These are phyloP conservation scores for Rhodinocichla rosea DNA, from an alignment of 2,113 vertebrate species.

Conservation along the genomic window DNA sequence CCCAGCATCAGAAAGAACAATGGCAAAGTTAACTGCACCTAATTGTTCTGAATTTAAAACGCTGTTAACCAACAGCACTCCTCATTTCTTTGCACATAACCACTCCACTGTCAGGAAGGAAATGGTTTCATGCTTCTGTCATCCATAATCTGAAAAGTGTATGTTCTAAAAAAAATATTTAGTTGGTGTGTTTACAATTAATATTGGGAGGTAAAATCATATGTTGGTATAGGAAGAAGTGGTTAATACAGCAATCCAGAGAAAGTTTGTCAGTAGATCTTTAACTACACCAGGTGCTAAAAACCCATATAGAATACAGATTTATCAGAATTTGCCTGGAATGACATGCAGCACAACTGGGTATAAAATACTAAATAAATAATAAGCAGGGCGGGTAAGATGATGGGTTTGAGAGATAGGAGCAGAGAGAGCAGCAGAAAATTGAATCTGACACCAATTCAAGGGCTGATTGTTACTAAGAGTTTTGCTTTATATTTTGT, in stretches of 20 bases:
- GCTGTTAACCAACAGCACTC: constrained; percentile 57
- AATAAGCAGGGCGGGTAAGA: constrained; percentile 2
- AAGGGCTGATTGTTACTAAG: neutral
- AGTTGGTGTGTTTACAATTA: neutral
- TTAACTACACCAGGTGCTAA: neutral
- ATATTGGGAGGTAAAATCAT: neutral
- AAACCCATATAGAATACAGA: neutral
- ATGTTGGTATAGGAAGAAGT: neutral
- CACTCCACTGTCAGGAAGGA: constrained; percentile 30
- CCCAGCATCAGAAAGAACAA: constrained; percentile 66
- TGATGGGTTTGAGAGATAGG: constrained; percentile 17
- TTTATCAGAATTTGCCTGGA: neutral
- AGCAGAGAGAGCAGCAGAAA: neutral
- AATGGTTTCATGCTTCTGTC: constrained; percentile 55
- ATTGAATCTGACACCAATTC: constrained; percentile 9
- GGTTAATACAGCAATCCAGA: neutral
- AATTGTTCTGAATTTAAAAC: constrained; percentile 71
- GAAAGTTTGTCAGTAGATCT: neutral
- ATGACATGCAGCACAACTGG: neutral
- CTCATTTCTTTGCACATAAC: constrained; percentile 60
- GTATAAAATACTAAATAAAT: constrained; percentile 36
- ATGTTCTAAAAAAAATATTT: neutral
- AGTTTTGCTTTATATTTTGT: neutral
- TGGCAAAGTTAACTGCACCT: constrained; percentile 69
- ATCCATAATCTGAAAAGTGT: constrained; percentile 58